Conservation (phyloP, 2,113 vertebrate genomes). For the Narcine bancroftii region DNA sequence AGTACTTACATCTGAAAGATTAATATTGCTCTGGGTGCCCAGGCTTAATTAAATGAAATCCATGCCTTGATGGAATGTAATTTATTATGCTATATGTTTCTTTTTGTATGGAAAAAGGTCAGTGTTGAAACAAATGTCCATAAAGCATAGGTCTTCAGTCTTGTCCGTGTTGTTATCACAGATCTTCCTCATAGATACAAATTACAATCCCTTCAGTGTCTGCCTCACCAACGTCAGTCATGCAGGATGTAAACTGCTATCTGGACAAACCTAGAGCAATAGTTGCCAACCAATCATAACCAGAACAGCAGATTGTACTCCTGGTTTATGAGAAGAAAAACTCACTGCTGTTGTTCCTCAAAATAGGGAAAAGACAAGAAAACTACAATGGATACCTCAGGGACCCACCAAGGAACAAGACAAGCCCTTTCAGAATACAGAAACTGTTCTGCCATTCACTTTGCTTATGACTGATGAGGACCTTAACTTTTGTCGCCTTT, state of each 20-base stretch:
- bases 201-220: neutral
- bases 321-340: neutral
- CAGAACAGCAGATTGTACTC: neutral
- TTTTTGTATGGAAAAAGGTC: slow-evolving; percentile 20
- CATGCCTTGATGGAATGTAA: slow-evolving; percentile 15
- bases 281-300: neutral
- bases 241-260: neutral
- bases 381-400: too few species aligned
- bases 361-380: neutral
- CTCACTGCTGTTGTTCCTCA: neutral
- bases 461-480: neutral
- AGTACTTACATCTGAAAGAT: slow-evolving; percentile 13
- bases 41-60: slow-evolving; percentile 29
- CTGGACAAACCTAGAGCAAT: neutral
- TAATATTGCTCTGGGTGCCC: neutral
- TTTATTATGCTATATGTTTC: slow-evolving; percentile 19
- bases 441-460: neutral
- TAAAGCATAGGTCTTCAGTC: neutral
- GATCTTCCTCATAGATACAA: neutral
- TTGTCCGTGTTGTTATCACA: neutral
- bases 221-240: neutral
- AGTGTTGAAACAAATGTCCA: neutral
- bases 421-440: too few species aligned
- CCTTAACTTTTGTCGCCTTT: neutral
- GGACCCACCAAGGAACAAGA: too few species aligned